Evolutionary conservation across 2,888 invertebrate species (phyloP), one percentile per base, ranked within the genome.

Genomic region (Phasia obesa): DNA sequence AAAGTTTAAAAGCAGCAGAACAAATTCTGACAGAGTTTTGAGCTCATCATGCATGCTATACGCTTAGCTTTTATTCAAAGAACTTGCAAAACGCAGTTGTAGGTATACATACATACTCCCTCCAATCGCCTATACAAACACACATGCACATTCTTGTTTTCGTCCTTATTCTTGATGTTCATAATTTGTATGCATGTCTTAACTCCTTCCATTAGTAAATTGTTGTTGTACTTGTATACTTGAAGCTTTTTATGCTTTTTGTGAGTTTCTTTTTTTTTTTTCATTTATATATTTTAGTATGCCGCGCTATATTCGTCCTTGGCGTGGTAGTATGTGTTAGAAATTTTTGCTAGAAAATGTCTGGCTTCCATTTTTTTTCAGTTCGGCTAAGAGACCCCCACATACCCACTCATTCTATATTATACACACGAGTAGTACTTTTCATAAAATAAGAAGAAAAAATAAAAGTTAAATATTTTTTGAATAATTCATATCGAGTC

Each of bases 401-500:
- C 19, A 38, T 51, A 27, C 23, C 42, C 5, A 23, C 21, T 27
- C 5, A 51, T 35, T 44, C 42, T 23, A 5, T 21, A 9, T 42
- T 42, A 19, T 53, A 38, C 53, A 62, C 44, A 53, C 47, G 25
- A 70, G 53, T 23, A 25, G 57, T 27, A 19, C 19, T 75, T 57
- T 65, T 11, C 19, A 49, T 55, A 57, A 6, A 51, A 62, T 9
- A 62, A 31, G 86, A 53, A 23, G 15, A 27, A 60, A 13, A n/a
- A 49, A 71, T 60, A 6, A 71, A 75, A 74, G 21, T 67, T 87
- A 88, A 88, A 88, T 47, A 80, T 71, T 87, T 91, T 90, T 90
- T 90, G 90, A 90, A 90, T 90, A 90, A 90, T 90, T 90, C 91
- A 90, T 91, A 90, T 88, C 89, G 89, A 88, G 87, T 85, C 88